A percentile compares a stretch with the other conserved stretches of the same genome.
phyloP scores from a whole-genome alignment of 2,888 invertebrate genomes.

The Leucophenga maculata region DNA sequence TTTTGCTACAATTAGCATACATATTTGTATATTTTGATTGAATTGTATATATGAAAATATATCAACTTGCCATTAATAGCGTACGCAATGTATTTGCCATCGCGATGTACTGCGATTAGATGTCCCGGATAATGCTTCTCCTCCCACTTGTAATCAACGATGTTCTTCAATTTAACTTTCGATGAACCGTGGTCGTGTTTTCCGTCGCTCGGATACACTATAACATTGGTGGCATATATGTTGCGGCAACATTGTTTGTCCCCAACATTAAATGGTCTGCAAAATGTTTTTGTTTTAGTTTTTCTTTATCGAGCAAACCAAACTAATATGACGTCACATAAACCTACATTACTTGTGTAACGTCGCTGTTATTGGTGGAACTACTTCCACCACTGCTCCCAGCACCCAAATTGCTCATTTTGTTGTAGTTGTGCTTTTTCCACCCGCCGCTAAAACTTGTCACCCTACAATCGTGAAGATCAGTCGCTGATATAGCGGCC shows the following conservation, averaged over 20 bases:
- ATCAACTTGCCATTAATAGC: conserved; percentile 84
- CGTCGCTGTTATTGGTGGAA: conserved; percentile 46
- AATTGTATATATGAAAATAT: neutral
- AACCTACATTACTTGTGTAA: conserved; percentile 1
- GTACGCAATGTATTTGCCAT: conserved; percentile 90
- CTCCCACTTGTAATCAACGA: conserved; percentile 96
- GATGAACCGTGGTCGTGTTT: conserved; percentile 87
- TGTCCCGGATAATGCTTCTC: conserved; percentile 89
- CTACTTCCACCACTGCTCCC: neutral
- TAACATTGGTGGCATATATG: conserved; percentile 75
- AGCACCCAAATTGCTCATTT: neutral
- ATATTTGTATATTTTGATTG: neutral
- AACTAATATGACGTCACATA: neutral
- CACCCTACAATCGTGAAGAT: neutral
- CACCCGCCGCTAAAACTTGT: neutral
- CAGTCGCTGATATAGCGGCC: conserved; percentile 17
- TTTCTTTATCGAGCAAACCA: neutral
- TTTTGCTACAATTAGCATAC: too few relatives aligned
- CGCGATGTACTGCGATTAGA: conserved; percentile 88
- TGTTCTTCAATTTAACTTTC: conserved; percentile 89
- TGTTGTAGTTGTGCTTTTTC: neutral
- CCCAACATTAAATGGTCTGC: conserved; percentile 63
- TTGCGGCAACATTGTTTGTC: conserved; percentile 67
- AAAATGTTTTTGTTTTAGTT: conserved; percentile 8
- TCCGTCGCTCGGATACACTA: conserved; percentile 81